Conservation (phyloP, 1,140 invertebrate genomes). For the Teleopsis dalmanni region DNA sequence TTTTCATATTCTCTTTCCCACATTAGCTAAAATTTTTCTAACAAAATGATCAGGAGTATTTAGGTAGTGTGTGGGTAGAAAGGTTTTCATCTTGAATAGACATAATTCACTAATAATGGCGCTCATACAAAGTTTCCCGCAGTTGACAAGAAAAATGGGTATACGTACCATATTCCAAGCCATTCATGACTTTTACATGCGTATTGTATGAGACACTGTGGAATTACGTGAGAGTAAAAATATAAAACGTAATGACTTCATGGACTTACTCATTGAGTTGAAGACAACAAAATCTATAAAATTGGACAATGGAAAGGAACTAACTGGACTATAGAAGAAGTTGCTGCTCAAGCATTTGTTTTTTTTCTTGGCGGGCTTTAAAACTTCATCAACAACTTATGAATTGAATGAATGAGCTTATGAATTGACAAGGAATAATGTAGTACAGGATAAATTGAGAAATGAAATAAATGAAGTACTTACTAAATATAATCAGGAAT, state of each 20-base stretch:
- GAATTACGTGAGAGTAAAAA: slow-evolving; percentile 40
- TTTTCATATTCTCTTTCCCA: too few relatives aligned
- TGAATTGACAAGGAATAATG: slow-evolving; percentile 33
- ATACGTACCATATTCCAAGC: slow-evolving; percentile 30
- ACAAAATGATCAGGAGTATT: too few relatives aligned
- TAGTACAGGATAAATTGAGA: slow-evolving; percentile 46
- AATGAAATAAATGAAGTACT: slow-evolving; percentile 43
- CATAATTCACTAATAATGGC: slow-evolving; percentile 12
- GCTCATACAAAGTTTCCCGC: slow-evolving; percentile 21
- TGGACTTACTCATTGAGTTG: slow-evolving; percentile 40
- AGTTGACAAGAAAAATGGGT: slow-evolving; percentile 16
- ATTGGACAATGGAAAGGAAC: slow-evolving; percentile 27
- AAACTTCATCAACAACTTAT: slow-evolving; percentile 43
- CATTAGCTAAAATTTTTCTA: too few relatives aligned
- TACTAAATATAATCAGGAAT: slow-evolving; percentile 13
- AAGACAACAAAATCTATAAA: slow-evolving; percentile 18
- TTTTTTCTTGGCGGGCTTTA: slow-evolving; percentile 38
- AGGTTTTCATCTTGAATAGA: too few relatives aligned
- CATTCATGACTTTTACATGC: slow-evolving; percentile 38
- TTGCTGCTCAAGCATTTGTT: slow-evolving; percentile 33
- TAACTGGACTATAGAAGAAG: slow-evolving; percentile 29
- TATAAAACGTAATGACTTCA: slow-evolving; percentile 42
- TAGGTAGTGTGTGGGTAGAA: too few relatives aligned
- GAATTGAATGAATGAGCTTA: slow-evolving; percentile 45
- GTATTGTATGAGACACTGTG: slow-evolving; percentile 35